Evolutionary conservation across 2,113 vertebrate genomes (phyloP), one percentile per base, ranked within the genome.

Genomic region (Brachypteracias leptosomus): DNA sequence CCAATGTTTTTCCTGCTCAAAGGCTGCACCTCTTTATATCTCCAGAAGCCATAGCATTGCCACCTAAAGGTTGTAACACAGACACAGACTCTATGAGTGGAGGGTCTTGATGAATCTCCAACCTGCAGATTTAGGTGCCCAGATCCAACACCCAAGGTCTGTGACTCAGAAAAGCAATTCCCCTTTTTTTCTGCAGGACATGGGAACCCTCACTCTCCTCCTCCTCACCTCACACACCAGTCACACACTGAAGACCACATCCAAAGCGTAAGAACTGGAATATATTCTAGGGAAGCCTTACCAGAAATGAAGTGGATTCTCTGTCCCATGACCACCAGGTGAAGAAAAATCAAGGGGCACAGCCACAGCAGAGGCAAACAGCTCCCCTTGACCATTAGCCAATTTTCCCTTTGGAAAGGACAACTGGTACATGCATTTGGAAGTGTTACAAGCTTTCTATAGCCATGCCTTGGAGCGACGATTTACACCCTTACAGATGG

Each of bases 401-500:
- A 3, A 51, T 87, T 44, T 88, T 7, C n/a, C 40, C 33, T 84
- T 96, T 29, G 46, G n/a, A 80, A 91, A 89, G 76, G 40, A 46
- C 25, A 77, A 81, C 31, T 72, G 57, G 70, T 55, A 72, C 31
- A 44, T 35, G 35, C 52, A 72, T 80, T 92, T 67, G 33, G 24
- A 88, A 73, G 44, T 46, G 40, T 76, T 65, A 57, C 6, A 73
- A 25, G 24, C 31, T 84, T 83, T 95, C 63, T 79, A 28, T 20
- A 88, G 40, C 44, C 8, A 3, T 5, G 16, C 72, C 83, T 79
- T 40, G 11, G 25, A 85, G 83, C 10, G 1, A 59, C 0, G 1
- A 54, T 83, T 88, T 83, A 70, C 78, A 90, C 40, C 66, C 67
- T 42, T 42, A 61, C 49, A 88, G 67, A 59, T 68, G 58, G 82